phyloP scores from a whole-genome alignment of 2,113 vertebrate genomes.

The Gnathonemus echidnorhynchus region DNA sequence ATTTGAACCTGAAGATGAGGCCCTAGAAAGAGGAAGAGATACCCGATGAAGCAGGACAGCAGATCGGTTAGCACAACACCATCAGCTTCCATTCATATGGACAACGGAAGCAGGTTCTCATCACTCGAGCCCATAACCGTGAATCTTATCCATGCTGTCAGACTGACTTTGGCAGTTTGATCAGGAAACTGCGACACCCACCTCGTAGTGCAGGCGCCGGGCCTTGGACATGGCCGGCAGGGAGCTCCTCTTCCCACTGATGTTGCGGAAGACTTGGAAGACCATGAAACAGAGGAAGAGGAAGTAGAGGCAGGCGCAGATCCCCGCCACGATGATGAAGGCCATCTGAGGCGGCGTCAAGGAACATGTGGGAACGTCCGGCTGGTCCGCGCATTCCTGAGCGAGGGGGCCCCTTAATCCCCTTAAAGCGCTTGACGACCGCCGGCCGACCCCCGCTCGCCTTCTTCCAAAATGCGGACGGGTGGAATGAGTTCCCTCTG shows the following conservation, averaged over 20 bases:
- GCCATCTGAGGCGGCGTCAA: conserved; percentile 77
- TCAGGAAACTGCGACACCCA: conserved; percentile 26
- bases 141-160: not conserved
- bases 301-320: conserved; percentile 96
- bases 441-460: not conserved
- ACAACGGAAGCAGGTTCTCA: not conserved
- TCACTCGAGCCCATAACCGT: not conserved
- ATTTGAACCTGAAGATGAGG: conserved; percentile 96
- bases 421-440: not conserved
- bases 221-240: conserved; percentile 92
- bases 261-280: conserved; percentile 94
- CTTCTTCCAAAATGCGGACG: not conserved
- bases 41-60: not conserved
- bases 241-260: conserved; percentile 83
- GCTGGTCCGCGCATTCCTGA: not conserved
- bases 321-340: conserved; percentile 93
- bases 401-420: not conserved
- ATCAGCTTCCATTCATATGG: not conserved
- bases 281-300: conserved; percentile 98
- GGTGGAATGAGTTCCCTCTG: not conserved
- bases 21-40: conserved; percentile 57
- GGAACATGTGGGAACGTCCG: conserved; percentile 23
- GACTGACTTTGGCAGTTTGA: not conserved
- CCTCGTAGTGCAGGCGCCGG: conserved; percentile 90
- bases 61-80: not conserved